A percentile compares a stretch with the other conserved stretches of the same genome.
These are phyloP conservation scores for Drosophila maculinotata DNA, from an alignment of 2,888 invertebrate genomes.

Conservation along the genomic window DNA sequence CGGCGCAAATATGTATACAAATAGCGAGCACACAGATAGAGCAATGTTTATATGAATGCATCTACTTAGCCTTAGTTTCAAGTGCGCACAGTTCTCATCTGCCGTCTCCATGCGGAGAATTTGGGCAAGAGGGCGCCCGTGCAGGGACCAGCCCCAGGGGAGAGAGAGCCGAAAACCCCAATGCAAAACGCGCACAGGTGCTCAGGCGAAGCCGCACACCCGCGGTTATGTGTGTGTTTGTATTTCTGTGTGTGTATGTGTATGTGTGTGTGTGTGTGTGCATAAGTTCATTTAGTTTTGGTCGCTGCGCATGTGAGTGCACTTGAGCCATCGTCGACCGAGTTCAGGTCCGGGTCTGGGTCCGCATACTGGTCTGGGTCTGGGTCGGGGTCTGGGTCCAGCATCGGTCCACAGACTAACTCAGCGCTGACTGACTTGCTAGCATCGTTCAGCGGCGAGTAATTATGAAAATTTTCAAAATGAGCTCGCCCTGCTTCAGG, in stretches of 20 bases:
- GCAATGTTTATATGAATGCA: slow-evolving; percentile 72
- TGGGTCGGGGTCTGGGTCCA: slow-evolving; percentile 20
- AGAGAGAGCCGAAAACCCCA: neutral
- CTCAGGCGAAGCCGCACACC: slow-evolving; percentile 64
- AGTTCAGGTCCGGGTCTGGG: slow-evolving; percentile 27
- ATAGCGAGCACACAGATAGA: slow-evolving; percentile 30
- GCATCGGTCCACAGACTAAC: slow-evolving; percentile 29
- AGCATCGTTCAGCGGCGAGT: slow-evolving; percentile 56
- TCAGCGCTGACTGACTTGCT: slow-evolving; percentile 55
- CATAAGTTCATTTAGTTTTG: slow-evolving; percentile 72
- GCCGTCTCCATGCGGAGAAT: slow-evolving; percentile 14
- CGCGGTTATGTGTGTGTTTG: slow-evolving; percentile 18
- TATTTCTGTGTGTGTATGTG: slow-evolving; percentile 6
- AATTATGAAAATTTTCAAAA: slow-evolving; percentile 73
- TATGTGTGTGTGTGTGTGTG: slow-evolving; percentile 29
- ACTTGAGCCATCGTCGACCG: slow-evolving; percentile 59
- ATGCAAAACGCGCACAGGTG: slow-evolving; percentile 62
- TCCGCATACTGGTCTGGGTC: slow-evolving; percentile 3
- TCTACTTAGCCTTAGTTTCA: slow-evolving; percentile 79
- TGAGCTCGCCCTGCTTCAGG: slow-evolving; percentile 63
- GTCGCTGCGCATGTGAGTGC: slow-evolving; percentile 73
- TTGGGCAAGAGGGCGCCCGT: slow-evolving; percentile 25
- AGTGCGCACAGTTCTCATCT: slow-evolving; percentile 55
- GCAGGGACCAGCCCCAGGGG: slow-evolving; percentile 1
- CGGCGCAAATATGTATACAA: slow-evolving; percentile 18